Evolutionary conservation across 2,797 vertebrate species (phyloP), one percentile per base, ranked within the genome.

Genomic region (Oreochromis grahami): DNA sequence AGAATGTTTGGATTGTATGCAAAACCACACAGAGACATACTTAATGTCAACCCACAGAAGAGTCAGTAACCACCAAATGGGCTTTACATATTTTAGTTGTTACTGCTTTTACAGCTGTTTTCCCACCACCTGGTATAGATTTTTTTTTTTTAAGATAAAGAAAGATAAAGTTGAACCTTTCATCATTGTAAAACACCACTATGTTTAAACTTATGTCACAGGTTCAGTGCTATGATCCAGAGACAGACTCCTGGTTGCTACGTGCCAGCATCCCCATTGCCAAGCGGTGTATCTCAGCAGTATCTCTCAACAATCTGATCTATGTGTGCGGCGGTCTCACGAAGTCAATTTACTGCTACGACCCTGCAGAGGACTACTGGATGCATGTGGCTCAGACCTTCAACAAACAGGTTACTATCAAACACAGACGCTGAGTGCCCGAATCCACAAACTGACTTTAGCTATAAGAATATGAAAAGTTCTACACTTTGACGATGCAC

Each of bases 181-280:
- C 8, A 63, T 24, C 15, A 10, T 9, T 70, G 9, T 72, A 48
- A 72, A 72, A 74, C 45, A 50, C 45, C 43, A 50, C 70, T 74
- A 8, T 50, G 5, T 83, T n/a, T 63, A 43, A 78, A 45, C 81
- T 14, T 85, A 4, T 74, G 21, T 89, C 34, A 53, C 95, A 99
- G 99, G 98, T 99, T 91, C 99, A 99, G 84, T 99, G 98, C 60
- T 99, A 98, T 0, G 98, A 99, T 90, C 98, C 99, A 4, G 98
- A 98, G 90, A 94, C 94, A 8, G 95, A 99, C 85, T 88, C 96
- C 55, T 99, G 99, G 99, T 81, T 98, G 84, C 97, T 99, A 50
- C 97, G 98, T 81, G 97, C 98, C 65, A 97, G 96, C 90, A 98
- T 99, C 88, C 99, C 99, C 77, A 98, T 99, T 13, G 98, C 98